Evolutionary conservation across 2,888 invertebrate species (phyloP).

Genomic region (Hypselothyrea guttata): DNA sequence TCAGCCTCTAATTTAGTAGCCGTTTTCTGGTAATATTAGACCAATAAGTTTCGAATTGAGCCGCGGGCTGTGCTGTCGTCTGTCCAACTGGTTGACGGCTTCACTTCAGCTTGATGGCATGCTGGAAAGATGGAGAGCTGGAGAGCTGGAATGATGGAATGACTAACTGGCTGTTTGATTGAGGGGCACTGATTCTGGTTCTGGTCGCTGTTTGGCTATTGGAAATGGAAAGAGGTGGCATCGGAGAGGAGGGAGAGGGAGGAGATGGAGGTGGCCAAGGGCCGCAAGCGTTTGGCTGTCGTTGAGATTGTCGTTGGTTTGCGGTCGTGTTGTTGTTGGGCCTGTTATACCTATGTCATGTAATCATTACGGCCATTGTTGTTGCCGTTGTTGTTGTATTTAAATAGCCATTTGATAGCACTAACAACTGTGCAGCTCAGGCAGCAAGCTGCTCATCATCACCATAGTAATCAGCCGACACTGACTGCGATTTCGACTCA

Average conservation of each 20-base stretch:
- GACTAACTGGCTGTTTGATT: slow-evolving; percentile 40
- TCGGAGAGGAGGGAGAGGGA: background rate
- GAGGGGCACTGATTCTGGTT: slow-evolving; percentile 29
- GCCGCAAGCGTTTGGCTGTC: slow-evolving; percentile 49
- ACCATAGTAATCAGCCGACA: slow-evolving; percentile 26
- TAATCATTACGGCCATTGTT: slow-evolving; percentile 55
- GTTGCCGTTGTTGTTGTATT: slow-evolving; percentile 45
- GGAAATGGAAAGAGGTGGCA: too few species aligned
- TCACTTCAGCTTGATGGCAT: slow-evolving; percentile 20
- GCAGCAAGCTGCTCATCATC: slow-evolving; percentile 31
- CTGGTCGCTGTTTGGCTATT: background rate
- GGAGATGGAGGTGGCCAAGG: slow-evolving; percentile 15
- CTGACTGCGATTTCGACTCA: slow-evolving; percentile 12
- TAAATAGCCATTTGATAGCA: slow-evolving; percentile 64
- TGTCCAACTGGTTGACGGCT: slow-evolving; percentile 44
- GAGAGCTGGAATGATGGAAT: slow-evolving; percentile 25
- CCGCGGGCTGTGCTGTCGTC: slow-evolving; percentile 38
- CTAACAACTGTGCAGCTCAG: slow-evolving; percentile 18
- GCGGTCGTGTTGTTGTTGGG: slow-evolving; percentile 31
- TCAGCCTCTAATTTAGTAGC: slow-evolving; percentile 39
- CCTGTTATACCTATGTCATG: slow-evolving; percentile 40
- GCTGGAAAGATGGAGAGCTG: slow-evolving; percentile 21
- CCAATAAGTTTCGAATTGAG: slow-evolving; percentile 36
- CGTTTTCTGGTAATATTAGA: slow-evolving; percentile 52
- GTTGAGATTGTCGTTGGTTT: slow-evolving; percentile 44